phyloP scores from a whole-genome alignment of 64 coral and sea anemone species.

The Stylophora pistillata region DNA sequence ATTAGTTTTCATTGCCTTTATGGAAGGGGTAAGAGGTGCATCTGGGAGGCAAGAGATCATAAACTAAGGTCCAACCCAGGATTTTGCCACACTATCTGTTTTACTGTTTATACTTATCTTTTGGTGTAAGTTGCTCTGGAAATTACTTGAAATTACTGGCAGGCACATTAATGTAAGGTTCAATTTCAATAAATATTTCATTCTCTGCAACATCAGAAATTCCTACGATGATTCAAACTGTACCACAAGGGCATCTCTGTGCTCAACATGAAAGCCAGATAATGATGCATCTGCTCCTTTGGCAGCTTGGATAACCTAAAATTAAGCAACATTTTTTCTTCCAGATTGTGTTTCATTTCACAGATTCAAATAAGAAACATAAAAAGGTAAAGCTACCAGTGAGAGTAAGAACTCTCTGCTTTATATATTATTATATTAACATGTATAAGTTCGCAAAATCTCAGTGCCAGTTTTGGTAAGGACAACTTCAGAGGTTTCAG shows the following conservation, averaged over 20 bases:
- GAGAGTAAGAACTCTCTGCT: too few species aligned
- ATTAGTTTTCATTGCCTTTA: background rate
- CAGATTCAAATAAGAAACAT: too few species aligned
- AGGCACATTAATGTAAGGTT: background rate
- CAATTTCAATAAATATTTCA: slow-evolving; percentile 45
- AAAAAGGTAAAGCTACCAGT: too few species aligned
- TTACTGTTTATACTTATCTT: background rate
- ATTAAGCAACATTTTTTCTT: background rate
- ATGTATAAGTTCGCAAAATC: too few species aligned
- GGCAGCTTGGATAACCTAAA: slow-evolving; percentile 67
- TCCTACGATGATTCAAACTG: slow-evolving; percentile 90
- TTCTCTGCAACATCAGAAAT: background rate
- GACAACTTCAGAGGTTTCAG: too few species aligned
- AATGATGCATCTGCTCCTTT: slow-evolving; percentile 78
- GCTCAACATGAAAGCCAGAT: slow-evolving; percentile 78
- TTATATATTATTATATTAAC: too few species aligned
- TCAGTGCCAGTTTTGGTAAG: too few species aligned
- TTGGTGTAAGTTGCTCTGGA: background rate
- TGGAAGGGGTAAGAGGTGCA: background rate
- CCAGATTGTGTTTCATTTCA: too few species aligned
- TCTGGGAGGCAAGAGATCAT: background rate
- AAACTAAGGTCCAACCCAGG: background rate
- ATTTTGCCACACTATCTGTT: background rate
- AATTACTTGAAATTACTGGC: background rate
- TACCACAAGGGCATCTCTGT: slow-evolving; percentile 80